Conservation (phyloP, 1,140 invertebrate genomes). For the Drosophila melanogaster region DNA sequence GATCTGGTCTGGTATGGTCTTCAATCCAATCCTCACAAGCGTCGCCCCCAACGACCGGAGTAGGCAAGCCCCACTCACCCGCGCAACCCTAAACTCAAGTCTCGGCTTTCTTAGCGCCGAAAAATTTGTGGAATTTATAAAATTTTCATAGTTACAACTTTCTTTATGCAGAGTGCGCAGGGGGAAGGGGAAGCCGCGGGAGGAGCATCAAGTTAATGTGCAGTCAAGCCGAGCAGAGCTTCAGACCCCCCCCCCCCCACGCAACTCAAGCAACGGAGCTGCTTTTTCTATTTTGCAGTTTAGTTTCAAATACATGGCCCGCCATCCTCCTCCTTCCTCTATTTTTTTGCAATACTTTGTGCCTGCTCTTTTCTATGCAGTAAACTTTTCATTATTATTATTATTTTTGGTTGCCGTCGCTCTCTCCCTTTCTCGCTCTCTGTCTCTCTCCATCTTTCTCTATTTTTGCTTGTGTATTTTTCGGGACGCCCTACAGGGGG, state of each 20-base stretch:
- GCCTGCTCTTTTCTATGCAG: constrained; percentile 61
- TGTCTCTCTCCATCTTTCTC: neutral
- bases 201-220: constrained; percentile 63
- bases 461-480: constrained; percentile 38
- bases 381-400: constrained; percentile 75
- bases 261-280: neutral
- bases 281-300: constrained; percentile 73
- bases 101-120: constrained; percentile 72
- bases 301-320: constrained; percentile 75
- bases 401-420: constrained; percentile 40
- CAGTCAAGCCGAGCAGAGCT: constrained; percentile 29
- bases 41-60: constrained; percentile 48
- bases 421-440: too few relatives aligned
- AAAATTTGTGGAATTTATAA: constrained; percentile 83
- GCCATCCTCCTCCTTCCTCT: neutral
- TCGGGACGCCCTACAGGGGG: constrained; percentile 11
- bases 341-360: constrained; percentile 62
- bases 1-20: too few relatives aligned
- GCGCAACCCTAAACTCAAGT: constrained; percentile 5
- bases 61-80: constrained; percentile 24
- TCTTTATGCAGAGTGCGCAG: constrained; percentile 36
- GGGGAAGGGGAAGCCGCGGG: neutral
- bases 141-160: constrained; percentile 84
- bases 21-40: neutral
- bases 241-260: too few relatives aligned